Base-by-base conservation (phyloP, 2,888 invertebrate genomes). In the Epiblema foenella region DNA sequence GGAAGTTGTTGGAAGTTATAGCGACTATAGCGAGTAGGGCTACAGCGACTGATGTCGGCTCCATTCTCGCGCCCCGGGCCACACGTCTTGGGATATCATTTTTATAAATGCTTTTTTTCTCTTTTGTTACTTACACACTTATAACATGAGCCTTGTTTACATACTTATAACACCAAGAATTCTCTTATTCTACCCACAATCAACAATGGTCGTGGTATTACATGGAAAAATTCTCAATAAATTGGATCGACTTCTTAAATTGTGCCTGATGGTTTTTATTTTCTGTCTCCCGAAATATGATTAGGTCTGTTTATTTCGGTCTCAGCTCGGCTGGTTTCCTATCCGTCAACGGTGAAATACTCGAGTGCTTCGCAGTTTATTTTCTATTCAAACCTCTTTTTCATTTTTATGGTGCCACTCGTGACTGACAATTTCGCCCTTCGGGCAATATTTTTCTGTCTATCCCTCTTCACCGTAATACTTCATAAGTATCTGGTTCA, bases 1-100 rank as follows among this genome's bases (percentile, higher is more conserved):
- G 77, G 77, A 89, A 89, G 82, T 89, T 88, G 77, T 75, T 71
- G 60, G 86, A n/a, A n/a, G n/a, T n/a, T n/a, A n/a, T n/a, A n/a
- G n/a, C n/a, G n/a, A 71, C 88, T 85, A 76, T 73, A 68, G 68
- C 59, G 64, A 58, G 68, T 24, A 24, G 60, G 86, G 71, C 88
- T 85, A 76, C 73, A 68, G 68, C 59, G 64, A 58, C 29, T 60
- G 60, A 56, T 29, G 63, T 59, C 39, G 67, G 46, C 62, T 66
- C 65, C 54, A 59, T 39, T 7, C 15, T 37, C 63, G 20, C 20
- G 15, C 17, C 51, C n/a, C 46, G 7, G 9, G 12, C 9, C 18
- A 64, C 64, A n/a, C 37, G n/a, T 52, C 51, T 49, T 18, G n/a
- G 9, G 52, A 24, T 64, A 1, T 63, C 11, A 54, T 52, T 51